Evolutionary conservation across 2,888 invertebrate genomes (phyloP).

Genomic region (Andrena marginata): DNA sequence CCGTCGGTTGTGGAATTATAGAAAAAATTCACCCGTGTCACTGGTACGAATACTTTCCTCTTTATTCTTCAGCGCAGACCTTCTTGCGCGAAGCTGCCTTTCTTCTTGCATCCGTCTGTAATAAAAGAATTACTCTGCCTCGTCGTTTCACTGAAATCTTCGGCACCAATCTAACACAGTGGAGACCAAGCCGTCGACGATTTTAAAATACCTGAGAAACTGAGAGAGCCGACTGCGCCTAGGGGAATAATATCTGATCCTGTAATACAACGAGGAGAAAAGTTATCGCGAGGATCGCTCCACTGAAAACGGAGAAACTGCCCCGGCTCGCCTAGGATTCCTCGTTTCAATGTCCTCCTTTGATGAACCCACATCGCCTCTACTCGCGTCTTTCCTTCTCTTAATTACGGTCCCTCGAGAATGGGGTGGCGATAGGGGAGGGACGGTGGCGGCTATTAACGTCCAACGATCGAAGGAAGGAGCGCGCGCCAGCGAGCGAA

Average conservation of each 20-base stretch:
- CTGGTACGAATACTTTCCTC: no score
- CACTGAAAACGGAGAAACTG: slow-evolving; percentile 35
- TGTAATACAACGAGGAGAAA: not conserved
- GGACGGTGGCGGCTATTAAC: slow-evolving; percentile 71
- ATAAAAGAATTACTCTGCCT: no score
- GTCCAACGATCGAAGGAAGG: slow-evolving; percentile 68
- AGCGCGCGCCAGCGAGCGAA: slow-evolving; percentile 44
- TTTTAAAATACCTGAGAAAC: slow-evolving; percentile 8
- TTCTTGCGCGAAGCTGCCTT: no score
- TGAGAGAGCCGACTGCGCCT: not conserved
- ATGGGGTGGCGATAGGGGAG: slow-evolving; percentile 35
- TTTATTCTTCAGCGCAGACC: no score
- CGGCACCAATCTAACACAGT: not conserved
- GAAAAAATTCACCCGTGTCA: no score
- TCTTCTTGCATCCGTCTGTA: no score
- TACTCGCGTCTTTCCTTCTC: slow-evolving; percentile 62
- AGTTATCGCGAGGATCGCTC: slow-evolving; percentile 2
- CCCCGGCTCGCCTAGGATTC: slow-evolving; percentile 29
- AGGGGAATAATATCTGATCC: not conserved
- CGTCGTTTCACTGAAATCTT: no score
- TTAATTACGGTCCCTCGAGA: slow-evolving; percentile 70
- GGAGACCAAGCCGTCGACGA: not conserved
- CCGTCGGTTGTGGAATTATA: not conserved
- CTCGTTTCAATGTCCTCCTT: slow-evolving; percentile 45
- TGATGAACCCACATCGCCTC: slow-evolving; percentile 50